Conservation (phyloP, 2,888 invertebrate species). For the Caenorhabditis afra region DNA sequence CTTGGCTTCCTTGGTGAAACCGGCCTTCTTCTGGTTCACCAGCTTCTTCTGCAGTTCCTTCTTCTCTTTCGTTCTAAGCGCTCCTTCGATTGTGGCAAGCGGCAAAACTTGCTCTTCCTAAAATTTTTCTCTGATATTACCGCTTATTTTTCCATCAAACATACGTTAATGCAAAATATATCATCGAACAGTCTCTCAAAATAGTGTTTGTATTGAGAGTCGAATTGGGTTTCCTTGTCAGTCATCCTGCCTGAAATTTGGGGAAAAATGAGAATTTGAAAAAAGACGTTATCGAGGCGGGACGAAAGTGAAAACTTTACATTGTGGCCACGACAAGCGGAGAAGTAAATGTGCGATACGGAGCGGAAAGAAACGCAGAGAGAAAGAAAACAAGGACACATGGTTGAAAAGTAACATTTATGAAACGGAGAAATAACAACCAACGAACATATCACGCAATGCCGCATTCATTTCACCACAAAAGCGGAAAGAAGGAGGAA, state of each 20-base stretch:
- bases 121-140: not conserved
- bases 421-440: not conserved
- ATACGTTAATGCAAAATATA: constrained; percentile 17
- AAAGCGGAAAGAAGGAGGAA: too few relatives aligned
- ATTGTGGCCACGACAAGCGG: not conserved
- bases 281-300: not conserved
- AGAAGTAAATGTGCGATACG: not conserved
- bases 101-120: constrained; percentile 24
- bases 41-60: not conserved
- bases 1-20: too few relatives aligned
- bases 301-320: not conserved
- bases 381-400: constrained; percentile 1
- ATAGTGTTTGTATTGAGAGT: constrained; percentile 8
- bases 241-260: not conserved
- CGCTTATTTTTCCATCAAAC: not conserved
- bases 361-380: not conserved
- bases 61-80: not conserved
- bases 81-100: not conserved
- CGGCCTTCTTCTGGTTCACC: not conserved
- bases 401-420: constrained; percentile 6
- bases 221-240: constrained; percentile 1
- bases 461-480: too few relatives aligned
- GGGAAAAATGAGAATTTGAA: not conserved
- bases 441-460: too few relatives aligned
- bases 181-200: constrained; percentile 24